phyloP scores from a whole-genome alignment of 2,797 vertebrate species.

The Tragopan temminckii region DNA sequence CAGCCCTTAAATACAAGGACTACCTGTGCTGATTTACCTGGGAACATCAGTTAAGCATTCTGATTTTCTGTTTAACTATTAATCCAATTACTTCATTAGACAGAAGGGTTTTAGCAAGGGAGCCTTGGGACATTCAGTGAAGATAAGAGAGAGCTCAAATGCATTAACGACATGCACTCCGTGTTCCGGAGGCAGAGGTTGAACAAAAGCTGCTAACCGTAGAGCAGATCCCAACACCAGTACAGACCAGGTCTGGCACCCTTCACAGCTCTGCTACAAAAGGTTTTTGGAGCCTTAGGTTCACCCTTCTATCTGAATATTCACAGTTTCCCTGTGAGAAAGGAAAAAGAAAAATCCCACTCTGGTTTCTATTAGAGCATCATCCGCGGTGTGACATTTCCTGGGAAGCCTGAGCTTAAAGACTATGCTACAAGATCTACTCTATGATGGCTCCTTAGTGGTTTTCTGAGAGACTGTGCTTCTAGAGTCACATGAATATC shows the following conservation, averaged over 20 bases:
- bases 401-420: background rate
- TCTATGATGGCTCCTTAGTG: background rate
- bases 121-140: conserved; percentile 9
- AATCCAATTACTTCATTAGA: conserved; percentile 63
- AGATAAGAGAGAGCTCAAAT: conserved; percentile 26
- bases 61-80: conserved; percentile 46
- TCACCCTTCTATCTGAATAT: background rate
- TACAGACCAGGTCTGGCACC: background rate
- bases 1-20: background rate
- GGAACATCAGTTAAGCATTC: conserved; percentile 28
- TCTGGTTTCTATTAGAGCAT: background rate
- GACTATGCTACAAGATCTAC: background rate
- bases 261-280: background rate
- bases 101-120: conserved; percentile 20
- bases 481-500: background rate
- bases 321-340: background rate
- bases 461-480: background rate
- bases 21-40: conserved; percentile 63
- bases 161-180: background rate
- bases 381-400: background rate
- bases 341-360: background rate
- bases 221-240: background rate
- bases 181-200: background rate
- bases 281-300: background rate
- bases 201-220: background rate